These are phyloP conservation scores for Magallana nippona DNA, from an alignment of 2,888 invertebrate species.

Conservation along the genomic window DNA sequence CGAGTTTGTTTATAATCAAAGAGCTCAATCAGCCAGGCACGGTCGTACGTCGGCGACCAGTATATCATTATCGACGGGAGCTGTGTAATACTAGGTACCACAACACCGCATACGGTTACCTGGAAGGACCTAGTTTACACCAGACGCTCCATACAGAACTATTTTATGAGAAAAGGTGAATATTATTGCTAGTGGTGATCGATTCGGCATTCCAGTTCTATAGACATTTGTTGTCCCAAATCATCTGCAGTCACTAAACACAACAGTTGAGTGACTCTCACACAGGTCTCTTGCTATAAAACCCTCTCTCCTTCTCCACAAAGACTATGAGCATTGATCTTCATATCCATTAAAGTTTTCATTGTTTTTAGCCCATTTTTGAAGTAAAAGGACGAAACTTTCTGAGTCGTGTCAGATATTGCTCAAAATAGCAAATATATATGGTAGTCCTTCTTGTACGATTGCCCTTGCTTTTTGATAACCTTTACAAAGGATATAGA, in stretches of 20 bases:
- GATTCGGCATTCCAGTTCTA: constrained; percentile 3
- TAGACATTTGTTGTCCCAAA: neutral
- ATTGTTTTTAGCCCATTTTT: too few species aligned
- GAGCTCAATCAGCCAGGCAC: neutral
- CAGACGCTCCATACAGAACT: neutral
- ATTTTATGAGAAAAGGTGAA: neutral
- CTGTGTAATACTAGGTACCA: constrained; percentile 16
- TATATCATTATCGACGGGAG: constrained; percentile 23
- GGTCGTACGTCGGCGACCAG: neutral
- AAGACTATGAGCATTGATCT: too few species aligned
- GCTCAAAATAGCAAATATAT: too few species aligned
- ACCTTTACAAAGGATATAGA: too few species aligned
- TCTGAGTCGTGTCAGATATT: too few species aligned
- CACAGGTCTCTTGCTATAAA: too few species aligned
- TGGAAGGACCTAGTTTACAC: neutral
- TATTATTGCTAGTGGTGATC: constrained; percentile 9
- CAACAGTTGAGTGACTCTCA: too few species aligned
- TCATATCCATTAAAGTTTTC: too few species aligned
- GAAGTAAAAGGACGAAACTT: too few species aligned
- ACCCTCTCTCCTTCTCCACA: too few species aligned
- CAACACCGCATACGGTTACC: constrained; percentile 5
- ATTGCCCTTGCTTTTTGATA: too few species aligned
- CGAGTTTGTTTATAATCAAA: neutral
- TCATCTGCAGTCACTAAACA: neutral
- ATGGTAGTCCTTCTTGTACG: too few species aligned